Conservation (phyloP, 2,797 vertebrate genomes). For the Enteromius treurensis region DNA sequence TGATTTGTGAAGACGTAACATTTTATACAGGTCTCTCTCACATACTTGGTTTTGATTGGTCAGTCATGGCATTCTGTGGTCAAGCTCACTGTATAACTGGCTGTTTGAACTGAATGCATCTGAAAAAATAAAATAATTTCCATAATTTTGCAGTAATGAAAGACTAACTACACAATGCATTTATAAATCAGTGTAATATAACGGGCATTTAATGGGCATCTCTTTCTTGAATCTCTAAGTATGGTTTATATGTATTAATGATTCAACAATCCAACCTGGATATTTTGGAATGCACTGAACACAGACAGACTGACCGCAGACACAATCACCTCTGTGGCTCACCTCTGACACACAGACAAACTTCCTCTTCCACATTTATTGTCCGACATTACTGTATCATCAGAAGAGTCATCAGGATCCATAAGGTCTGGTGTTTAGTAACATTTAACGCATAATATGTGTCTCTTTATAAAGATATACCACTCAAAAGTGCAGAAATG, state of each 20-base stretch:
- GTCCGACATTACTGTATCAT: conserved; percentile 31
- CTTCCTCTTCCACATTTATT: conserved; percentile 31
- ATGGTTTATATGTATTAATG: neutral
- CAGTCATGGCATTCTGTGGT: neutral
- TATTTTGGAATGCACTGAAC: conserved; percentile 6
- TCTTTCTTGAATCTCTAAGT: neutral
- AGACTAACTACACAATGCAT: neutral
- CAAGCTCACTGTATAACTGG: neutral
- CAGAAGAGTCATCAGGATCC: conserved; percentile 24
- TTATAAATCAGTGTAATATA: neutral
- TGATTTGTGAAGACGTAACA: neutral
- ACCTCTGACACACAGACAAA: conserved; percentile 29
- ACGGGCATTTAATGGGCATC: neutral
- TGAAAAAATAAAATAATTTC: neutral
- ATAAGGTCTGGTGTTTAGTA: neutral
- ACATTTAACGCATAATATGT: neutral
- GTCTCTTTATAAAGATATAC: neutral
- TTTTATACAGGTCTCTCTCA: neutral
- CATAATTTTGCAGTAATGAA: neutral
- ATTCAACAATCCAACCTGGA: neutral
- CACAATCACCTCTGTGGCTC: conserved; percentile 37
- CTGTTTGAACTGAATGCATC: neutral
- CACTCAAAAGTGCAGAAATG: neutral
- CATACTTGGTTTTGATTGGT: neutral
- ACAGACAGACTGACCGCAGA: conserved; percentile 37